Evolutionary conservation across 2,888 invertebrate genomes (phyloP).

Genomic region (Trachelus iudaicus): DNA sequence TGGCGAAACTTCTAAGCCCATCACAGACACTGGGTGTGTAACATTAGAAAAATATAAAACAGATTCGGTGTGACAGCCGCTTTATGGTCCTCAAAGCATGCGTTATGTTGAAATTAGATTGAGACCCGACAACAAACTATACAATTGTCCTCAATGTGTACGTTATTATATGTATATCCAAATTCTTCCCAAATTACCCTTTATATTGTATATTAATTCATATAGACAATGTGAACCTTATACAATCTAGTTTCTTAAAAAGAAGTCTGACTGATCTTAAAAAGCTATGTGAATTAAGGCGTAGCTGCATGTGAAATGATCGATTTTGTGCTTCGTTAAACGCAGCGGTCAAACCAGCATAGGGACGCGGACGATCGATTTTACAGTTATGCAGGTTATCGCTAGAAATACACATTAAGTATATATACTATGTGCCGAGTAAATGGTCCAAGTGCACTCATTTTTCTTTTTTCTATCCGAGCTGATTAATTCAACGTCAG

Average conservation of each 20-base stretch:
- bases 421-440: background rate
- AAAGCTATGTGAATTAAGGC: background rate
- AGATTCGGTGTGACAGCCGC: too few relatives aligned
- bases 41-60: too few relatives aligned
- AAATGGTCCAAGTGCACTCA: background rate
- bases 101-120: too few relatives aligned
- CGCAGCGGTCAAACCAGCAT: background rate
- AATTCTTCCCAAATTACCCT: too few relatives aligned
- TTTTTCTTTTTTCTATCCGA: background rate
- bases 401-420: background rate
- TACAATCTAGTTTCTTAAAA: background rate
- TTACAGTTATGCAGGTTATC: background rate
- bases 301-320: constrained; percentile 14
- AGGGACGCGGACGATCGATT: background rate
- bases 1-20: too few relatives aligned
- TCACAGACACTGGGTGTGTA: too few relatives aligned
- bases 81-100: too few relatives aligned
- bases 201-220: background rate
- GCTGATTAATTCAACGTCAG: background rate
- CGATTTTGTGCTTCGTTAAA: constrained; percentile 6
- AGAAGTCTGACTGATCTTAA: background rate
- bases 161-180: too few relatives aligned
- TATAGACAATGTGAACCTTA: background rate
- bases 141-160: too few relatives aligned
- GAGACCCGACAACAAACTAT: too few relatives aligned